phyloP scores from a whole-genome alignment of 2,113 vertebrate species.

The Anhinga anhinga region DNA sequence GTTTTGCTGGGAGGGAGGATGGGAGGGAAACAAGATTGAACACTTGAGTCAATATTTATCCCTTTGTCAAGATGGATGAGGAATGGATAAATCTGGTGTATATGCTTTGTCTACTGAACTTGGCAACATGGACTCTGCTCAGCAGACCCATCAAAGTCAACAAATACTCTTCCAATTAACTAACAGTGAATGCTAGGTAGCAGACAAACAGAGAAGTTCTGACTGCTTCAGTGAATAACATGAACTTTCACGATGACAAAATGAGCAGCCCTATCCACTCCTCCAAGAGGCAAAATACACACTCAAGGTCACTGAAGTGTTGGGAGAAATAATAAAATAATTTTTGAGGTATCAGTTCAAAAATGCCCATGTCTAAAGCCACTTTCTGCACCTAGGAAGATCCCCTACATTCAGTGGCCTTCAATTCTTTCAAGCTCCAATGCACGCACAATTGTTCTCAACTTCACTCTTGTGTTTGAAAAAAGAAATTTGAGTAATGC shows the following conservation, averaged over 20 bases:
- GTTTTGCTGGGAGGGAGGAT: background rate
- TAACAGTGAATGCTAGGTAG: background rate
- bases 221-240: background rate
- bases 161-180: constrained; percentile 10
- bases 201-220: background rate
- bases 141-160: constrained; percentile 15
- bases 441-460: background rate
- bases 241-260: background rate
- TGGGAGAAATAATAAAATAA: background rate
- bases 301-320: background rate
- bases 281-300: background rate
- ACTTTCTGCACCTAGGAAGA: background rate
- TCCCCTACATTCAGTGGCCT: background rate
- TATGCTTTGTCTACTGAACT: background rate
- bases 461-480: background rate
- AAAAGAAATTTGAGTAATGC: background rate
- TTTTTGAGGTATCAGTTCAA: background rate
- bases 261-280: background rate
- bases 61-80: constrained; percentile 35
- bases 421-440: background rate
- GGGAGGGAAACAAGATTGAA: background rate
- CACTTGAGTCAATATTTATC: constrained; percentile 50
- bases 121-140: background rate
- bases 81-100: constrained; percentile 31
- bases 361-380: background rate